Evolutionary conservation across 1,140 invertebrate species (phyloP).

Genomic region (Brachystomella parvula): DNA sequence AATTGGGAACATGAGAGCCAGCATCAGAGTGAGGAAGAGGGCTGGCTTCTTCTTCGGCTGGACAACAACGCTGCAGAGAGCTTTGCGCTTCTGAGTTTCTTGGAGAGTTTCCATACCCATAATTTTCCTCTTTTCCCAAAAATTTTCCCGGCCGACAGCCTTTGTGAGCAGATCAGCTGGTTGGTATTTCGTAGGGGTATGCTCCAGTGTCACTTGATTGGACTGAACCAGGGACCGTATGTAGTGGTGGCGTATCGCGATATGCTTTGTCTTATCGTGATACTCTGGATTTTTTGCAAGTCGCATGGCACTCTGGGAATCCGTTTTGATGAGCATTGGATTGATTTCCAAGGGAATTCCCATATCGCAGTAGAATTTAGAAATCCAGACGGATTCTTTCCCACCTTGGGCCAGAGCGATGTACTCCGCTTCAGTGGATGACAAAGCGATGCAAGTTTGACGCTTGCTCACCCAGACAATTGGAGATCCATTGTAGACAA

Average conservation of each 20-base stretch:
- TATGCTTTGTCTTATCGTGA: conserved; percentile 39
- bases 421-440: no score
- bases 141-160: neutral
- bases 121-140: neutral
- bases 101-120: no score
- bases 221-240: conserved; percentile 19
- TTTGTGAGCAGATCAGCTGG: conserved; percentile 20
- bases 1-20: neutral
- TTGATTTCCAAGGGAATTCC: neutral
- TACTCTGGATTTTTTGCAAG: conserved; percentile 18
- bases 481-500: neutral
- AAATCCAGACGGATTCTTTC: conserved; percentile 22
- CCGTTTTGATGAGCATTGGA: neutral
- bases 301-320: neutral
- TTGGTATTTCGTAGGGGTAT: conserved; percentile 1
- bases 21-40: no score
- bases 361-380: conserved; percentile 11
- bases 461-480: neutral
- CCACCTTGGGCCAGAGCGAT: no score
- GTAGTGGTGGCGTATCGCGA: conserved; percentile 38
- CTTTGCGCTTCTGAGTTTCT: no score
- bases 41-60: neutral
- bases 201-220: neutral
- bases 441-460: no score
- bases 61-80: neutral